Conservation (phyloP, 2,113 vertebrate species). For the Odontesthes bonariensis region DNA sequence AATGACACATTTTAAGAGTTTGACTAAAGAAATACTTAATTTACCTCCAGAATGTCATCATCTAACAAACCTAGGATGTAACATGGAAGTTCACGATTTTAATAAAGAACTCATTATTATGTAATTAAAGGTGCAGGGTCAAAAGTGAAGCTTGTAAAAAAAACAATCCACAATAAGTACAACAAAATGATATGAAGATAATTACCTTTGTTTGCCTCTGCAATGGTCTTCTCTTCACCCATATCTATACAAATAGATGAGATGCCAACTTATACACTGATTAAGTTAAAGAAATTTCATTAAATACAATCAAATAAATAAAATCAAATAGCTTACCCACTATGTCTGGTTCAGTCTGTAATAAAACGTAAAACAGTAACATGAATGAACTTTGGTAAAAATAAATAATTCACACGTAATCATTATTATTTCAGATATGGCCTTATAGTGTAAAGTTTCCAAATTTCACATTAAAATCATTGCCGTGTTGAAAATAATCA, state of each 20-base stretch:
- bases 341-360: constrained; percentile 3
- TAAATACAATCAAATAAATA: not conserved
- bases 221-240: constrained; percentile 15
- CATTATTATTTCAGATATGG: too few species aligned
- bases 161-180: not conserved
- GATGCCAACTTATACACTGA: not conserved
- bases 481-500: too few species aligned
- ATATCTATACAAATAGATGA: constrained; percentile 35
- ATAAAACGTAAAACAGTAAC: not conserved
- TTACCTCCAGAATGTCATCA: constrained; percentile 58
- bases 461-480: too few species aligned
- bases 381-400: too few species aligned
- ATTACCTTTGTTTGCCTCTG: constrained; percentile 39
- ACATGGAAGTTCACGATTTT: not conserved
- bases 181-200: not conserved
- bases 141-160: not conserved
- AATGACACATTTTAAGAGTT: not conserved
- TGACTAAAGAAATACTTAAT: not conserved
- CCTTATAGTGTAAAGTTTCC: too few species aligned
- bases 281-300: not conserved
- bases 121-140: not conserved
- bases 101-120: not conserved
- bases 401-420: too few species aligned
- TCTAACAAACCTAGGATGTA: accelerated
- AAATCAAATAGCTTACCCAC: constrained; percentile 12